Evolutionary conservation across 2,113 vertebrate genomes (phyloP).

Genomic region (Cryptoleucopteryx plumbea): DNA sequence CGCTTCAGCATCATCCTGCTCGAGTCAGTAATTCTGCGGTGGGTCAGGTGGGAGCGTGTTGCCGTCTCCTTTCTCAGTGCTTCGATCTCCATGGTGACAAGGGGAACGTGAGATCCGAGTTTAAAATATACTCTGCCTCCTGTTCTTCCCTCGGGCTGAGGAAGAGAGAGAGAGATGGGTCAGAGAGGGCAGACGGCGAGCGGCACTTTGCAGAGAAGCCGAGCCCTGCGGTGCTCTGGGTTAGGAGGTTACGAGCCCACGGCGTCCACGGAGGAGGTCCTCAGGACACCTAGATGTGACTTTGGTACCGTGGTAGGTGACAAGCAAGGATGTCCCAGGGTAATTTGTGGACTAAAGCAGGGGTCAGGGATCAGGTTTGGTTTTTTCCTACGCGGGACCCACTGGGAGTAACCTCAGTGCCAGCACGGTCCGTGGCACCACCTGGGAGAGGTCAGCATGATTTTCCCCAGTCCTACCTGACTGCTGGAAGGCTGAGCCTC

Average conservation of each 20-base stretch:
- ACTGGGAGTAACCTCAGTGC: neutral
- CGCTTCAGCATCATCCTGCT: neutral
- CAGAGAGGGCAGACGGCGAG: rapidly evolving
- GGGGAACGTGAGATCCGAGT: neutral
- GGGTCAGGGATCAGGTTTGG: neutral
- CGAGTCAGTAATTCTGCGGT: neutral
- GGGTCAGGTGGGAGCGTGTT: neutral
- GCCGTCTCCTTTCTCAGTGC: neutral
- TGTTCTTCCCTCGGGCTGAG: conserved; percentile 89
- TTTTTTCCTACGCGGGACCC: neutral
- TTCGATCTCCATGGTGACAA: conserved; percentile 11
- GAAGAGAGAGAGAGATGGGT: neutral
- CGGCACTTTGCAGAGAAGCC: neutral
- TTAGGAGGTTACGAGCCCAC: rapidly evolving
- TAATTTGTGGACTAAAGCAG: neutral
- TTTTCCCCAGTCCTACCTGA: conserved; percentile 72
- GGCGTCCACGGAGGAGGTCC: neutral
- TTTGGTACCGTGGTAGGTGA: rapidly evolving
- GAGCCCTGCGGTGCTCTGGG: neutral
- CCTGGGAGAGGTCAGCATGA: rapidly evolving
- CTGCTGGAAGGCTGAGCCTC: conserved; percentile 87
- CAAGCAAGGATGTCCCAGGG: neutral
- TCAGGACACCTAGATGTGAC: neutral
- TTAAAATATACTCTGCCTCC: conserved; percentile 95
- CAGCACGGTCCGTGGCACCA: rapidly evolving